These are phyloP conservation scores for Apodemus agrarius DNA, from an alignment of 2,797 vertebrate genomes.

Conservation along the genomic window DNA sequence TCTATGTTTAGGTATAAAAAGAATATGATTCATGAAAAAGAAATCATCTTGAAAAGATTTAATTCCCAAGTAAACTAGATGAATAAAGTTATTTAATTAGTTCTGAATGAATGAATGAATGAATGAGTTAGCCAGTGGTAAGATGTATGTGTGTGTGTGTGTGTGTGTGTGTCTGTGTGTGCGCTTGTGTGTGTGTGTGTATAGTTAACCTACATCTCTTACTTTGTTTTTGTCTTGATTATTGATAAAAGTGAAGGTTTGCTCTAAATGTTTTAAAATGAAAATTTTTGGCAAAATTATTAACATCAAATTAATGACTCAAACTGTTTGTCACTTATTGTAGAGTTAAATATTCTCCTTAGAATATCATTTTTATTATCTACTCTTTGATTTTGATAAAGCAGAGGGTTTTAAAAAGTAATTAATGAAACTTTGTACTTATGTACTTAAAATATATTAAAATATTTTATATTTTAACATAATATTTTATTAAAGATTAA, in stretches of 20 bases:
- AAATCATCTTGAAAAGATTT: conserved; percentile 51
- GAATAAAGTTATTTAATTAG: conserved; percentile 28
- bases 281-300: conserved; percentile 48
- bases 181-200: background rate
- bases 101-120: conserved; percentile 54
- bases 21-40: conserved; percentile 47
- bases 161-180: background rate
- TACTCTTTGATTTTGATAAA: conserved; percentile 27
- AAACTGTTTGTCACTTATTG: conserved; percentile 6
- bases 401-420: background rate
- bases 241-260: conserved; percentile 1
- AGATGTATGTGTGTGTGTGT: background rate
- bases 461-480: too few species aligned
- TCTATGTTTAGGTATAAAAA: conserved; percentile 64
- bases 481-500: too few species aligned
- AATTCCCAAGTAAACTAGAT: conserved; percentile 41
- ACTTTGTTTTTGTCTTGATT: conserved; percentile 30
- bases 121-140: background rate
- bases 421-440: conserved; percentile 19
- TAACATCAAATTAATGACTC: background rate
- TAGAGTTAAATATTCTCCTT: background rate
- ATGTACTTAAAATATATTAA: conserved; percentile 17
- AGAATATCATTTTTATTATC: conserved; percentile 4
- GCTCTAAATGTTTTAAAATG: conserved; percentile 19
- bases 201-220: background rate